These are phyloP conservation scores for Tenthredo mesomela DNA, from an alignment of 2,888 invertebrate species.

Conservation along the genomic window DNA sequence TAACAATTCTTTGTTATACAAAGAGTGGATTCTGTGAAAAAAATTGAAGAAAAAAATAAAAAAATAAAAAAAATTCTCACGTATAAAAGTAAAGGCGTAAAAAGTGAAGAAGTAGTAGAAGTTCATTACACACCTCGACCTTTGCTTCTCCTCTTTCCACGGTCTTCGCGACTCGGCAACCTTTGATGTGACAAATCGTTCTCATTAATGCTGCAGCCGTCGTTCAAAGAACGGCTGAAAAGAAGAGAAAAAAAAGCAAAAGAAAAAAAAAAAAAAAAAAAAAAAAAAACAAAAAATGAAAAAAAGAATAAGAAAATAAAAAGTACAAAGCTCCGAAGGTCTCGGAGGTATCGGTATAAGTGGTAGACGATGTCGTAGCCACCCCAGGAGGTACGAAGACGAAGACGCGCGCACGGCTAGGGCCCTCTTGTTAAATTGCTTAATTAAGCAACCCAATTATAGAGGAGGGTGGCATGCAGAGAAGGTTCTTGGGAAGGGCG, in stretches of 20 bases:
- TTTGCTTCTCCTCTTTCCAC: slow-evolving; percentile 2
- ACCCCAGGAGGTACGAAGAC: slow-evolving; percentile 19
- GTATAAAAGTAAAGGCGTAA: not conserved
- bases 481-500: slow-evolving; percentile 14
- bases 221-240: slow-evolving; percentile 58
- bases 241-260: slow-evolving; percentile 16
- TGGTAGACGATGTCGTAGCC: slow-evolving; percentile 17
- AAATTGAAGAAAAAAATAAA: too few relatives aligned
- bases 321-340: slow-evolving; percentile 54
- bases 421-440: slow-evolving; percentile 49
- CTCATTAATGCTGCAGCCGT: slow-evolving; percentile 61
- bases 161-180: slow-evolving; percentile 13
- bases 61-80: not conserved
- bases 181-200: slow-evolving; percentile 49
- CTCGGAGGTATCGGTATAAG: not conserved
- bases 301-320: slow-evolving; percentile 50
- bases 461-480: not conserved
- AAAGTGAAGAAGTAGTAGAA: not conserved
- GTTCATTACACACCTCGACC: slow-evolving; percentile 30
- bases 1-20: slow-evolving; percentile 24
- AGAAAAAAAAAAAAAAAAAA: not conserved
- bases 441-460: slow-evolving; percentile 51
- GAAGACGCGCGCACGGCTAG: slow-evolving; percentile 23
- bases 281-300: not conserved
- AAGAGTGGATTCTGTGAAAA: not conserved